Conservation (phyloP, 2,797 vertebrate species). For the Loriculus beryllinus region DNA sequence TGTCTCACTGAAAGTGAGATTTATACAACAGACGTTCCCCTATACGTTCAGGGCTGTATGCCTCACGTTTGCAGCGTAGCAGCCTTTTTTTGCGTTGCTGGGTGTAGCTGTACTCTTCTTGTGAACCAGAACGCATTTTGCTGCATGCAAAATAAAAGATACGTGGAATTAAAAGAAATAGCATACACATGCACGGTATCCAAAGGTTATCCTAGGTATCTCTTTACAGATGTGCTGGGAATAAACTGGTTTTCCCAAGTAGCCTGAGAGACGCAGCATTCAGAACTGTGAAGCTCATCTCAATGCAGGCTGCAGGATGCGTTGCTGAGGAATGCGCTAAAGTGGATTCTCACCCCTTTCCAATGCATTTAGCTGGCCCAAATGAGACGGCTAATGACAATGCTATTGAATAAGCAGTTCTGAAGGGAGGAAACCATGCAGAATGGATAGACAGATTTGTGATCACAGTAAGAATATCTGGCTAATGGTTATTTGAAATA, state of each 20-base stretch:
- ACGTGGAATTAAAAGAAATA: neutral
- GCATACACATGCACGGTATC: neutral
- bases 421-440: neutral
- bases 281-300: neutral
- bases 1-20: neutral
- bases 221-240: neutral
- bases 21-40: neutral
- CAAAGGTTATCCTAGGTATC: neutral
- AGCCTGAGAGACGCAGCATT: neutral
- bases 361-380: neutral
- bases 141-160: neutral
- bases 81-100: neutral
- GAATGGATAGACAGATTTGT: neutral
- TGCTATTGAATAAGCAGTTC: neutral
- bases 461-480: neutral
- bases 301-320: neutral
- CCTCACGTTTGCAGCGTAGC: neutral
- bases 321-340: neutral
- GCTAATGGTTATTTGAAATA: neutral
- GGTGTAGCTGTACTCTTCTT: neutral
- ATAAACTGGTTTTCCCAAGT: neutral
- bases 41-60: neutral
- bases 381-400: neutral
- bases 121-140: neutral
- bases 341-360: neutral